Evolutionary conservation across 2,888 invertebrate species (phyloP).

Genomic region (Trichopria drosophilae): DNA sequence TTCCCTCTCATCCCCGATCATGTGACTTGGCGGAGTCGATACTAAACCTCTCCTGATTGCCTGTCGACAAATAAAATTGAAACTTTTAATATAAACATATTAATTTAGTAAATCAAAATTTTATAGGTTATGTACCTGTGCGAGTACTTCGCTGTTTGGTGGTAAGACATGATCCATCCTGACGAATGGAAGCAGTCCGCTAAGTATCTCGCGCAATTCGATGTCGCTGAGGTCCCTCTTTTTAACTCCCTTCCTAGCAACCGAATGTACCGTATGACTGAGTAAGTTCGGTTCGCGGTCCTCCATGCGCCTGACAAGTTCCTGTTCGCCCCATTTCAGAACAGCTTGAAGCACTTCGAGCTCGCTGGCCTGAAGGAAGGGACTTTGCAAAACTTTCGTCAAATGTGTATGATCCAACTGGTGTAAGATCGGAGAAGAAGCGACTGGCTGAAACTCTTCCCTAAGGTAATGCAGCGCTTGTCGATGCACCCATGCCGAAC

Average conservation of each 20-base stretch:
- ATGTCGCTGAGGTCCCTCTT: conserved; percentile 82
- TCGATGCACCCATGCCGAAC: conserved; percentile 88
- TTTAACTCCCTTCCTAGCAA: conserved; percentile 80
- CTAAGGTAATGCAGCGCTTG: conserved; percentile 89
- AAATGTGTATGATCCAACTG: conserved; percentile 77
- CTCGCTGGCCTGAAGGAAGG: conserved; percentile 84
- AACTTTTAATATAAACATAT: not conserved
- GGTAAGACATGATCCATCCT: conserved; percentile 90
- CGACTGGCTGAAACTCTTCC: conserved; percentile 85
- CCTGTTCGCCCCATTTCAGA: conserved; percentile 87
- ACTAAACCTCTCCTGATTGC: conserved; percentile 74
- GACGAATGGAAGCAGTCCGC: conserved; percentile 81
- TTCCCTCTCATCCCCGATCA: conserved; percentile 74
- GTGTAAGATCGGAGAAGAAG: conserved; percentile 73
- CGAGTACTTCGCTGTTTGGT: conserved; percentile 76
- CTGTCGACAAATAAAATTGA: conserved; percentile 37
- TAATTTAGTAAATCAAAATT: conserved; percentile 3
- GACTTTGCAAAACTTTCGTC: conserved; percentile 74
- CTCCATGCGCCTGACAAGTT: conserved; percentile 79
- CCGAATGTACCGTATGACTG: conserved; percentile 91
- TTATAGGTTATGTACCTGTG: conserved; percentile 62
- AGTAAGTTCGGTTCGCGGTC: conserved; percentile 88
- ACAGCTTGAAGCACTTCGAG: conserved; percentile 85
- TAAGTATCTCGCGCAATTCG: conserved; percentile 81
- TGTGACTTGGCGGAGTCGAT: conserved; percentile 80